These are phyloP conservation scores for Phyllostomus hastatus DNA, from an alignment of 2,113 vertebrate genomes.

Conservation along the genomic window DNA sequence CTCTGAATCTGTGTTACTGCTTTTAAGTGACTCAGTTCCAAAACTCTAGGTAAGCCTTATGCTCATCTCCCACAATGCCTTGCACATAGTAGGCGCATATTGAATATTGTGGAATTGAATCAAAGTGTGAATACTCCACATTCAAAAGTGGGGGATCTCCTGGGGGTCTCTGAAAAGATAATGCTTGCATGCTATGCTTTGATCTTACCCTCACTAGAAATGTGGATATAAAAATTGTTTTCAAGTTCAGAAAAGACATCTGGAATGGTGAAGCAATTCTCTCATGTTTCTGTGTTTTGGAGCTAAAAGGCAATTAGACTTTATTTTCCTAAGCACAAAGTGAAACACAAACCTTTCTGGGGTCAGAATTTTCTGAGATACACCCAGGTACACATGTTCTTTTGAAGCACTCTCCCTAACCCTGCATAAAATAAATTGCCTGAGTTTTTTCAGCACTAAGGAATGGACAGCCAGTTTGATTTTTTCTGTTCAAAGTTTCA, in stretches of 20 bases:
- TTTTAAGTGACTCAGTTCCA: neutral
- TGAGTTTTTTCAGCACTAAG: neutral
- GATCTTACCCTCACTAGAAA: neutral
- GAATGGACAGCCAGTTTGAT: neutral
- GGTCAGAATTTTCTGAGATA: neutral
- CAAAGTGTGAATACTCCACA: neutral
- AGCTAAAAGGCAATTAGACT: neutral
- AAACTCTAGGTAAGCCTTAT: neutral
- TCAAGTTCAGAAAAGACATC: neutral
- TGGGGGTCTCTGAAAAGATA: neutral
- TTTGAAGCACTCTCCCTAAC: neutral
- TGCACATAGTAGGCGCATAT: neutral
- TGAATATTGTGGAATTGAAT: neutral
- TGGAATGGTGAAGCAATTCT: neutral
- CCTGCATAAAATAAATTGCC: neutral
- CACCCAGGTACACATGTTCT: neutral
- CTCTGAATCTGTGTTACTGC: neutral
- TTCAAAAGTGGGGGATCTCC: neutral
- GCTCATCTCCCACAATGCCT: neutral
- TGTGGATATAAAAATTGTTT: neutral
- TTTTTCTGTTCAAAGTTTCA: neutral
- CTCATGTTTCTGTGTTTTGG: neutral
- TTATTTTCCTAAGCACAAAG: neutral
- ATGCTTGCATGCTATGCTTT: neutral
- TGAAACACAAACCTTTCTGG: neutral